Percentiles rank a stretch among this genome's conserved stretches.
phyloP scores from a whole-genome alignment of 1,140 invertebrate species.

The Drosophila jambulina region DNA sequence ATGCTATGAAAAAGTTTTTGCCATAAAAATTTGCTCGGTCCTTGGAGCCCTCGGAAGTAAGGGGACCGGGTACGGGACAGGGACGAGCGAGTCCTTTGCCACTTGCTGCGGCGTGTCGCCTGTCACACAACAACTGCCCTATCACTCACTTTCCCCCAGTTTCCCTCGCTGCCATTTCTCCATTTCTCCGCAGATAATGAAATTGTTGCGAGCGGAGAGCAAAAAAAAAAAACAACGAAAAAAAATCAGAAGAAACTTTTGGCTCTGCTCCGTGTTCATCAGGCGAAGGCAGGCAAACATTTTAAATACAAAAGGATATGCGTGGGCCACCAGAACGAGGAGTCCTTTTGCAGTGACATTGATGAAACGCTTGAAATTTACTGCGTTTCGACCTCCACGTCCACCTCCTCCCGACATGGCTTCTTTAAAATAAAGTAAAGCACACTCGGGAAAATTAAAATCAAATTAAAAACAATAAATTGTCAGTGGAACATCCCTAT shows the following conservation, averaged over 20 bases:
- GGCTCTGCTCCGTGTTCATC: slow-evolving; percentile 61
- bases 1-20: slow-evolving; percentile 66
- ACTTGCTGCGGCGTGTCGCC: slow-evolving; percentile 62
- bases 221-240: slow-evolving; percentile 4
- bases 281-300: slow-evolving; percentile 73
- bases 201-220: slow-evolving; percentile 65
- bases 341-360: slow-evolving; percentile 71
- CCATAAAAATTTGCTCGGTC: slow-evolving; percentile 70
- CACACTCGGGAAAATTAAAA: slow-evolving; percentile 13
- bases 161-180: slow-evolving; percentile 8
- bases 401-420: neutral
- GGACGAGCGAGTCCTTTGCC: slow-evolving; percentile 40
- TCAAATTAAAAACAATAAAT: no score
- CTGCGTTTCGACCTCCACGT: slow-evolving; percentile 49
- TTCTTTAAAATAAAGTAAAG: slow-evolving; percentile 34
- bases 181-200: slow-evolving; percentile 69
- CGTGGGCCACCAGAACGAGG: slow-evolving; percentile 69
- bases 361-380: slow-evolving; percentile 82
- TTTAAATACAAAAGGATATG: slow-evolving; percentile 83
- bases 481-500: neutral
- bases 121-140: slow-evolving; percentile 70
- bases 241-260: slow-evolving; percentile 53
- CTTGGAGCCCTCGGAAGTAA: neutral
- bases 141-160: slow-evolving; percentile 46
- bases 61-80: neutral